A percentile compares a stretch with the other conserved stretches of the same genome.
Evolutionary conservation across 2,888 invertebrate species (phyloP).

Genomic region (Nemotelus pantherinus): DNA sequence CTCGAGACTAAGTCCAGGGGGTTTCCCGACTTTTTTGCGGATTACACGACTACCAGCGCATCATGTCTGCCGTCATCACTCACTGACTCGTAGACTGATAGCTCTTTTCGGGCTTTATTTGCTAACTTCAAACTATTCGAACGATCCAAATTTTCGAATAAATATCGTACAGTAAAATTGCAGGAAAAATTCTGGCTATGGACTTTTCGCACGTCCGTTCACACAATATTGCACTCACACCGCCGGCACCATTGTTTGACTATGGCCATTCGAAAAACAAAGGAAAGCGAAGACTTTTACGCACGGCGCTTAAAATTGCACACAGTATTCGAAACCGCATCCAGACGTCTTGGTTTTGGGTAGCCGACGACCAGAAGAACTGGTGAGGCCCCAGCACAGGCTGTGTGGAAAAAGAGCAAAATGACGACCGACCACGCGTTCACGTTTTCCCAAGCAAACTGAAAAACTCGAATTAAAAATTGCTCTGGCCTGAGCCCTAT

Average conservation of each 20-base stretch:
- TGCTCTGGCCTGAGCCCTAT: constrained; percentile 31
- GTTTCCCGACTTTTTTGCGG: neutral
- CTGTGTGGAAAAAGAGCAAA: neutral
- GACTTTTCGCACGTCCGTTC: neutral
- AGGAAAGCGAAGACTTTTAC: neutral
- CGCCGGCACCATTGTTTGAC: neutral
- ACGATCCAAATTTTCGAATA: neutral
- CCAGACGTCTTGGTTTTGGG: neutral
- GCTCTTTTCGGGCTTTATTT: neutral
- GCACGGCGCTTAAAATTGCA: neutral
- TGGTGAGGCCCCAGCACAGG: constrained; percentile 13
- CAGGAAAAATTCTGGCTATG: neutral
- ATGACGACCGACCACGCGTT: constrained; percentile 47
- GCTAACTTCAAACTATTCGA: neutral
- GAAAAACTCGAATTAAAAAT: constrained; percentile 48
- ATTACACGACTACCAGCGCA: neutral
- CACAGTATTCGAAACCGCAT: neutral
- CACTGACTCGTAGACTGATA: neutral
- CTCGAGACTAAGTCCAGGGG: neutral
- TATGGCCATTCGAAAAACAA: neutral
- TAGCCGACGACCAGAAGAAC: neutral
- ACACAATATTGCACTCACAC: constrained; percentile 16
- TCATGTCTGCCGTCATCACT: constrained; percentile 21
- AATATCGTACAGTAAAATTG: neutral
- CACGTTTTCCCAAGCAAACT: constrained; percentile 50